A percentile compares a stretch with the other conserved stretches of the same genome.
Conservation (phyloP, 1,140 invertebrate genomes). For the Contarinia nasturtii region DNA sequence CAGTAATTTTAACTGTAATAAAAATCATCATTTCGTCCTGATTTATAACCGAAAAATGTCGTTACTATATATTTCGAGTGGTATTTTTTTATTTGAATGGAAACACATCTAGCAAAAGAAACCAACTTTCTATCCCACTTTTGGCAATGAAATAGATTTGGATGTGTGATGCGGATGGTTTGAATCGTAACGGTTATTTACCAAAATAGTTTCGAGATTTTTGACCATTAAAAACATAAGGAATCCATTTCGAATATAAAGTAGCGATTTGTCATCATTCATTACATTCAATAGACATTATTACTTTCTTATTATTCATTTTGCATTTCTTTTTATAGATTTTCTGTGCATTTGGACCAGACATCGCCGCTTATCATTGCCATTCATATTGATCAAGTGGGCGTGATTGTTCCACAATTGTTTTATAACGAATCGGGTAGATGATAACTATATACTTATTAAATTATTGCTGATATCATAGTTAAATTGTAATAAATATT, state of each 20-base stretch:
- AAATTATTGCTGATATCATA: background rate
- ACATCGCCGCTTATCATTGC: constrained; percentile 19
- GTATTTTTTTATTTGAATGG: too few species aligned
- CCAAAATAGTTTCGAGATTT: too few species aligned
- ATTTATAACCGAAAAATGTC: too few species aligned
- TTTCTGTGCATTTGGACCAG: constrained; percentile 16
- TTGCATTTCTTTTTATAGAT: constrained; percentile 11
- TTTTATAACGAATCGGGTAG: background rate
- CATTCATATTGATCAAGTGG: constrained; percentile 11
- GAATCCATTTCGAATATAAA: background rate
- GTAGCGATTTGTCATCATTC: background rate
- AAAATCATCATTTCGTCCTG: too few species aligned
- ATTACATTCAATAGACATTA: background rate
- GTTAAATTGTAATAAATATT: background rate
- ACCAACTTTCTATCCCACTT: too few species aligned
- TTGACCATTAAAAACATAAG: too few species aligned
- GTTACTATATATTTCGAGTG: too few species aligned
- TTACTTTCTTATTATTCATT: background rate
- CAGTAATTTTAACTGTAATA: too few species aligned
- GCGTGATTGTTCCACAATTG: constrained; percentile 9
- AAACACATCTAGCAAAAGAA: too few species aligned
- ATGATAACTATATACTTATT: background rate
- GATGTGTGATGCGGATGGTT: too few species aligned
- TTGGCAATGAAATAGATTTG: too few species aligned
- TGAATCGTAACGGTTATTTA: too few species aligned